Conservation (phyloP, 2,113 vertebrate genomes). For the Nibea coibor region DNA sequence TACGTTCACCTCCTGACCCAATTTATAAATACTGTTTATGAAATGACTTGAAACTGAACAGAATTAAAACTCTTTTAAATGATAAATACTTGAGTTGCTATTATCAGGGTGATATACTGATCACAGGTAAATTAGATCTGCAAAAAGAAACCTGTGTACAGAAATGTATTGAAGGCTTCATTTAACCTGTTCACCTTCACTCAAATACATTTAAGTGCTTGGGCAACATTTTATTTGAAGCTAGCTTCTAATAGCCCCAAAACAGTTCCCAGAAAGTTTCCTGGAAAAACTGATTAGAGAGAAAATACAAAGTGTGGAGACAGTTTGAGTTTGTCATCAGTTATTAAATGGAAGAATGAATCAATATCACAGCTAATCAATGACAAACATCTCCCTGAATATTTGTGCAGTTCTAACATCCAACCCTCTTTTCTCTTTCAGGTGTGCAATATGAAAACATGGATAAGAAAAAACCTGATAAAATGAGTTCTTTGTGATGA, state of each 20-base stretch:
- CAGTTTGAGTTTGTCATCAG: not conserved
- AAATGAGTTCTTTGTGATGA: conserved; percentile 39
- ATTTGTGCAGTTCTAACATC: not conserved
- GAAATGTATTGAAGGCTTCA: no score
- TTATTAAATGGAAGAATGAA: not conserved
- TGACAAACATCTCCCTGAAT: not conserved
- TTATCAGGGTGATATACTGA: no score
- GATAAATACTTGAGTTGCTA: no score
- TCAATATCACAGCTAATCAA: not conserved
- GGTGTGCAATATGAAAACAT: conserved; percentile 54
- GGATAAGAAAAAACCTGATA: not conserved
- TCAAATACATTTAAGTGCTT: not conserved
- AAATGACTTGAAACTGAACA: no score
- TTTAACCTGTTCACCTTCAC: no score
- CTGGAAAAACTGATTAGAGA: not conserved
- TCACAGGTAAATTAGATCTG: no score
- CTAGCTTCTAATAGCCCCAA: not conserved
- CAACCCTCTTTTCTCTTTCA: conserved; percentile 27
- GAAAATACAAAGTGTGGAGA: not conserved
- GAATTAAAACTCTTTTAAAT: no score
- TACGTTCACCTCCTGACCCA: not conserved
- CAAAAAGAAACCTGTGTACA: no score
- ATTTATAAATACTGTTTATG: no score
- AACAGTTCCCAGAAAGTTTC: not conserved
- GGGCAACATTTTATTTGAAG: not conserved